These are phyloP conservation scores for Quiscalus mexicanus DNA, from an alignment of 2,113 vertebrate genomes.

Conservation along the genomic window DNA sequence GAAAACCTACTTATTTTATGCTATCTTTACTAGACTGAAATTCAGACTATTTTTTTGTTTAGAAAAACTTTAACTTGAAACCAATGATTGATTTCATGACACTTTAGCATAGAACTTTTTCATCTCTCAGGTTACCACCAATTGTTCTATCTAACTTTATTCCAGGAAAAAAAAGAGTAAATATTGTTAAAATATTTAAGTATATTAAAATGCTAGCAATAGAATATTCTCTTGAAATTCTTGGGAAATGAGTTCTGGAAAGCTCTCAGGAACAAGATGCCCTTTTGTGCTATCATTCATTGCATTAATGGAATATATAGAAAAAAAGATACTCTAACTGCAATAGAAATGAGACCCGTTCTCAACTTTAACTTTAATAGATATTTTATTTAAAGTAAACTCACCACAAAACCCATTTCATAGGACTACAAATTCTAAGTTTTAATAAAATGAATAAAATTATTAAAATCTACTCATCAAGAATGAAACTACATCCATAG, in stretches of 20 bases:
- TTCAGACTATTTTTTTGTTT: background rate
- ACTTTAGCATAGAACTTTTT: background rate
- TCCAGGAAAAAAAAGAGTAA: background rate
- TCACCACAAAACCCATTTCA: background rate
- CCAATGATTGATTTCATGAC: background rate
- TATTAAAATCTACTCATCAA: background rate
- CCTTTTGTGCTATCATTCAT: background rate
- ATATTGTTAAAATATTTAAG: background rate
- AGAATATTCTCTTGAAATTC: background rate
- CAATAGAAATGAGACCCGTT: rapidly evolving
- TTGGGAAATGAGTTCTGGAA: background rate
- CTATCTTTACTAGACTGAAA: background rate
- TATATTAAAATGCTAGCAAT: rapidly evolving
- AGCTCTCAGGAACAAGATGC: background rate
- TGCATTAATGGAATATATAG: background rate
- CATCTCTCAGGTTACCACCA: background rate
- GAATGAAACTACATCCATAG: background rate
- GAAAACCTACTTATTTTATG: background rate
- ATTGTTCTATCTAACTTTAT: background rate
- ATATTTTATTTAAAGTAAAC: background rate
- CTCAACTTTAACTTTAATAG: background rate
- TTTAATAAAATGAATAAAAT: background rate
- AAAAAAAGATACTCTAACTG: background rate
- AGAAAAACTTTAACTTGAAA: background rate
- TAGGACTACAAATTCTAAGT: background rate